These are phyloP conservation scores for Onychomys arenicola DNA, from an alignment of 2,797 vertebrate species.

Conservation along the genomic window DNA sequence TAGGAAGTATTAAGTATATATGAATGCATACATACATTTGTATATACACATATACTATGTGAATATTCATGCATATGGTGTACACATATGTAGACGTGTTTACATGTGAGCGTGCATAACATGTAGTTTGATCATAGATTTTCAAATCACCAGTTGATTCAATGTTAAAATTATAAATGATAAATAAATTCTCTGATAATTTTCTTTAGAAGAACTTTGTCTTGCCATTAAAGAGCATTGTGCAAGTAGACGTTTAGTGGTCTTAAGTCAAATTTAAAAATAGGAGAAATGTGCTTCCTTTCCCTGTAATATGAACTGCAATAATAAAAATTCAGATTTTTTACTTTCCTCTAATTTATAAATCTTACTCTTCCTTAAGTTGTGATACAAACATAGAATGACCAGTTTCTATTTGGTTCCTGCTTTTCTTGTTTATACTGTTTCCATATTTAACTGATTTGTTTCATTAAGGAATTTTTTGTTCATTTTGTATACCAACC, in stretches of 20 bases:
- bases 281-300: neutral
- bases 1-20: neutral
- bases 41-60: neutral
- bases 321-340: neutral
- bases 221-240: neutral
- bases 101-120: neutral
- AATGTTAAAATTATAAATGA: slow-evolving; percentile 30
- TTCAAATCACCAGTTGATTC: neutral
- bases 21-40: neutral
- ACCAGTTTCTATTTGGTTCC: neutral
- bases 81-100: neutral
- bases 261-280: slow-evolving; percentile 24
- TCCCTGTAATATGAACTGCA: neutral
- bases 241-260: neutral
- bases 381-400: neutral
- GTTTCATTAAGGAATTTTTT: no score
- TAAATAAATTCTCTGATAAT: slow-evolving; percentile 1
- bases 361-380: neutral
- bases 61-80: neutral
- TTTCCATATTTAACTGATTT: neutral
- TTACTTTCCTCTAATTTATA: neutral
- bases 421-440: neutral
- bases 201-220: neutral
- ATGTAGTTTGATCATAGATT: neutral
- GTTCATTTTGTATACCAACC: no score